phyloP scores from a whole-genome alignment of 2,797 vertebrate species.

The Schizopygopsis malacanthus region DNA sequence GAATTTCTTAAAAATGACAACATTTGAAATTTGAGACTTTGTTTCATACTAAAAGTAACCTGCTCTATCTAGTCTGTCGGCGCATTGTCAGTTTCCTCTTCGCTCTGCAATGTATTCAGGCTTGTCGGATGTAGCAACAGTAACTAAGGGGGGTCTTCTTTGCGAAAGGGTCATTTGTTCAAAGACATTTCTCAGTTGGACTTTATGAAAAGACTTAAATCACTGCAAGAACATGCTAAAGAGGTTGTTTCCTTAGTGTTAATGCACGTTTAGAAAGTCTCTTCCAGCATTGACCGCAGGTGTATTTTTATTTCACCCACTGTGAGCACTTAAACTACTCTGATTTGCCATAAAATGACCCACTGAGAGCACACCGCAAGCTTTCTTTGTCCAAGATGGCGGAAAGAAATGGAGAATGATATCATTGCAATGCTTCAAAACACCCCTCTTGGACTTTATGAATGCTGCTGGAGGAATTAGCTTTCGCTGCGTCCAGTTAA shows the following conservation, averaged over 20 bases:
- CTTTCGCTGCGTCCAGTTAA: slow-evolving; percentile 48
- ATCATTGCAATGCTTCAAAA: neutral
- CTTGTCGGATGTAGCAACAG: neutral
- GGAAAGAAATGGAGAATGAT: slow-evolving; percentile 15
- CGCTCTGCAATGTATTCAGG: neutral
- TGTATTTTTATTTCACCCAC: neutral
- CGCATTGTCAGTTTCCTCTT: neutral
- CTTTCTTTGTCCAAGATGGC: neutral
- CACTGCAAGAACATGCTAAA: neutral
- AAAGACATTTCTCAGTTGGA: neutral
- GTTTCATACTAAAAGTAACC: neutral
- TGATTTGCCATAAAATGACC: neutral
- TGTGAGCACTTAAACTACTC: neutral
- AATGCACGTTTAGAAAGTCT: neutral
- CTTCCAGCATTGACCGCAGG: neutral
- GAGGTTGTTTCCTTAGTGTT: neutral
- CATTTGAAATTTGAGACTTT: neutral
- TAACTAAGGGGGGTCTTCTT: neutral
- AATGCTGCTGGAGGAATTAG: slow-evolving; percentile 32
- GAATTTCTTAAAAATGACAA: too few species aligned
- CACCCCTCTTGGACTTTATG: slow-evolving; percentile 16
- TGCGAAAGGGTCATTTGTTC: neutral
- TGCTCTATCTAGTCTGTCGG: neutral
- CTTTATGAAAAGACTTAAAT: neutral
- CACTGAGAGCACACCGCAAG: neutral